phyloP scores from a whole-genome alignment of 2,888 invertebrate species.

The Microplitis manilae region DNA sequence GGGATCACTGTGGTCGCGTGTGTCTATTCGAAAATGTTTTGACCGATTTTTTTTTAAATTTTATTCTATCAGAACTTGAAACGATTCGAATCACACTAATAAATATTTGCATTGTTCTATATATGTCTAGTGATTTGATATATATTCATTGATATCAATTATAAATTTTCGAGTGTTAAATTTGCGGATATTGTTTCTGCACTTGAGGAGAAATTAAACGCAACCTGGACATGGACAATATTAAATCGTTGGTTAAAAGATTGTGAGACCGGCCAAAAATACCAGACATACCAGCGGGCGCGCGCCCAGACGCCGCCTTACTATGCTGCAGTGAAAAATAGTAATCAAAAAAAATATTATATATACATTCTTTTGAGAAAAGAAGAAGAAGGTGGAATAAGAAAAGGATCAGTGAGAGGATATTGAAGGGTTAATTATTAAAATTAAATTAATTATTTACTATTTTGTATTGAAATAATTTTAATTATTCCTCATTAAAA shows the following conservation, averaged over 20 bases:
- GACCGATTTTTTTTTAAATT: constrained; percentile 53
- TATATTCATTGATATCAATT: too few relatives aligned
- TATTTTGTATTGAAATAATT: not conserved
- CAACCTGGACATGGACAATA: constrained; percentile 54
- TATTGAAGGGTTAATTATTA: not conserved
- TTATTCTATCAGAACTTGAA: not conserved
- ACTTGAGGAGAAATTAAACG: not conserved
- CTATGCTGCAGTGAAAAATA: constrained; percentile 47
- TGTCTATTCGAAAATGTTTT: constrained; percentile 63
- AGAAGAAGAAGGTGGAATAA: constrained; percentile 32
- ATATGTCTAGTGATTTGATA: too few relatives aligned
- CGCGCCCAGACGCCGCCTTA: constrained; percentile 70
- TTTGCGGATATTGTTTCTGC: not conserved
- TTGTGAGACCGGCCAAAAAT: constrained; percentile 60
- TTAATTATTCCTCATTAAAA: too few relatives aligned
- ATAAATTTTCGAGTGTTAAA: not conserved
- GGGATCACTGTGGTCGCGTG: constrained; percentile 69
- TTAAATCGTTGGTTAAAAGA: constrained; percentile 51
- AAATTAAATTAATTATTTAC: not conserved
- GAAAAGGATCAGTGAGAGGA: constrained; percentile 33
- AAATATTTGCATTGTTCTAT: not conserved
- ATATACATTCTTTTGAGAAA: constrained; percentile 17
- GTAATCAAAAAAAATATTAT: constrained; percentile 34
- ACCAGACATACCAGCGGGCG: constrained; percentile 70
- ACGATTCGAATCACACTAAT: not conserved